Evolutionary conservation across 2,797 vertebrate species (phyloP).

Genomic region (Antrozous pallidus): DNA sequence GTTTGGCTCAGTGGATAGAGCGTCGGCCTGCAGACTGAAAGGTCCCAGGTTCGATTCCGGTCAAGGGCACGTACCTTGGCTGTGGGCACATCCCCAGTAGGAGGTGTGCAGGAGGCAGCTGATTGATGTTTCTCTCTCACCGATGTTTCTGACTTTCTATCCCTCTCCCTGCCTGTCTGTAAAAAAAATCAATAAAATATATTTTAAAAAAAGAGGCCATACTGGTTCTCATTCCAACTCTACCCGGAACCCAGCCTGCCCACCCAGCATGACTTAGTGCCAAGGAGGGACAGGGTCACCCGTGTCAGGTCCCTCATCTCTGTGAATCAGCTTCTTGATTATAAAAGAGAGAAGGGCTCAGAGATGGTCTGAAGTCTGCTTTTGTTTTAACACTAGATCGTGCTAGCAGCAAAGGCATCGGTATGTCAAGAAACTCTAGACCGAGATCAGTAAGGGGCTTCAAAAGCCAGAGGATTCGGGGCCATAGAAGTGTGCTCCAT

Average conservation of each 20-base stretch:
- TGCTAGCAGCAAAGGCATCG: not conserved
- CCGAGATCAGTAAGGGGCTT: not conserved
- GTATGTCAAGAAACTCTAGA: not conserved
- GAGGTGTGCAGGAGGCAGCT: too few species aligned
- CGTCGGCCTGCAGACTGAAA: too few species aligned
- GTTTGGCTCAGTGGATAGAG: too few species aligned
- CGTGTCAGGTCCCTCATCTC: too few species aligned
- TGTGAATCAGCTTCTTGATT: not conserved
- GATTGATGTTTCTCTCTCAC: too few species aligned
- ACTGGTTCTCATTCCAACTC: not conserved
- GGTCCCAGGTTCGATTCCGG: too few species aligned
- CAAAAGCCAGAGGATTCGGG: not conserved
- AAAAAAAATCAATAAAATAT: too few species aligned
- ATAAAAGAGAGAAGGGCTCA: not conserved
- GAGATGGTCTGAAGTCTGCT: not conserved
- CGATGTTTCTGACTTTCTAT: too few species aligned
- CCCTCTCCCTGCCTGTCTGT: too few species aligned
- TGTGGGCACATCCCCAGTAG: too few species aligned
- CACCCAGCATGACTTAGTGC: not conserved
- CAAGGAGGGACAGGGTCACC: not conserved
- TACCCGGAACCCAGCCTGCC: not conserved
- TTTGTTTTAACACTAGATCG: conserved; percentile 24
- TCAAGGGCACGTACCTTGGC: too few species aligned
- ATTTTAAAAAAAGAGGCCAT: not conserved
- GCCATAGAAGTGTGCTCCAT: not conserved